A percentile compares a stretch with the other conserved stretches of the same genome.
Evolutionary conservation across 2,888 invertebrate genomes (phyloP).

Genomic region (Drosophila bunnanda): DNA sequence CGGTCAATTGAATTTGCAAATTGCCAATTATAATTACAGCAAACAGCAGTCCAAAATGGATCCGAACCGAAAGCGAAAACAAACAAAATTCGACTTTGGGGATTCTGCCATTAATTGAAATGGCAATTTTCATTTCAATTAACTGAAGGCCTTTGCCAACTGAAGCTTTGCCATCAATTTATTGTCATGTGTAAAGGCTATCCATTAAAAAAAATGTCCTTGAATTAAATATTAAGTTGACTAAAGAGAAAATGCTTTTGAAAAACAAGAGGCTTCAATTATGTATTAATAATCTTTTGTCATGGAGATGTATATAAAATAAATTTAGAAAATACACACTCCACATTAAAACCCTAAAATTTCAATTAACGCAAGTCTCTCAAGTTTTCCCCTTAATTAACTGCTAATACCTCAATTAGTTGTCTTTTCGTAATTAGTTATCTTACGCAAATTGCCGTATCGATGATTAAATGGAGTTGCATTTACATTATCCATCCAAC

Average conservation of each 20-base stretch:
- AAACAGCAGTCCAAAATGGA: constrained; percentile 30
- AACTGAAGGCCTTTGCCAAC: constrained; percentile 6
- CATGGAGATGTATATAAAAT: neutral
- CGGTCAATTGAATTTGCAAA: constrained; percentile 61
- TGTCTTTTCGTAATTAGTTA: constrained; percentile 20
- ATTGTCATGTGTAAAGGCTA: neutral
- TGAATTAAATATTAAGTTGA: neutral
- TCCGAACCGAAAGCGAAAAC: neutral
- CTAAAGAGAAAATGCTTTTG: neutral
- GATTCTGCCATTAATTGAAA: constrained; percentile 15
- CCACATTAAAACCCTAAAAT: no score
- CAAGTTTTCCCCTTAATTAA: constrained; percentile 4
- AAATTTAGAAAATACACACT: neutral
- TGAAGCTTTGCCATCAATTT: neutral
- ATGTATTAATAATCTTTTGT: no score
- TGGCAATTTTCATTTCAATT: constrained; percentile 32
- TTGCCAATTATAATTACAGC: constrained; percentile 50
- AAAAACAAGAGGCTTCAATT: neutral
- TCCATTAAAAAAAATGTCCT: neutral
- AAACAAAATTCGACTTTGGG: constrained; percentile 15
- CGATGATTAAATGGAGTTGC: constrained; percentile 27
- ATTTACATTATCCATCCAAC: constrained; percentile 12
- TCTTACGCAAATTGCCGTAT: constrained; percentile 6
- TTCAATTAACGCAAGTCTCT: neutral
- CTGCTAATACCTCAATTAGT: constrained; percentile 25